Base-by-base conservation (phyloP, 2,888 invertebrate species). In the Tenthredo livida region DNA sequence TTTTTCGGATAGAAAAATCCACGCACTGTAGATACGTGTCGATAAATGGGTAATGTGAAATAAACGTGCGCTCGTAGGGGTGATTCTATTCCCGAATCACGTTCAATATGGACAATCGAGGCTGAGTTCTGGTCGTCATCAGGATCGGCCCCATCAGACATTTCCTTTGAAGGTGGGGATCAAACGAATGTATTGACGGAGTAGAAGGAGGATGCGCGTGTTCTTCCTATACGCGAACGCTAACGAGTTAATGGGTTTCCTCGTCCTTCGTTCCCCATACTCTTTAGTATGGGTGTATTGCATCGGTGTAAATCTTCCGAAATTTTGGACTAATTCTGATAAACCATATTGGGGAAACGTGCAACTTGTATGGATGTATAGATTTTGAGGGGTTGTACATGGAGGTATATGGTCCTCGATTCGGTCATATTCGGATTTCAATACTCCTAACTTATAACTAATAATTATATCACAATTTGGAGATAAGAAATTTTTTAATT, bases 231-330 rank as follows among this genome's bases (percentile, higher is more conserved):
- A 40, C 58, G 80, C 58, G 33, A 61, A 80, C 80, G 61, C 61
- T 80, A 80, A 80, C 80, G 80, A 80, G 80, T 61, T 80, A 80
- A 80, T 80, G 61, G 80, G 80, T 80, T 80, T 61, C 61, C 40
- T n/a, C 58, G 25, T 40, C 25, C 58, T 40, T 54, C 37, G 3
- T 73, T 40, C 10, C 50, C 21, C 40, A 21, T 61, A 40, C 21
- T 6, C 61, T 77, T 17, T 47, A 33, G n/a, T 70, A 29, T 6
- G 61, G 15, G 37, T 15, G 9, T 61, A 80, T 80, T 80, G 80
- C 80, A 40, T 61, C 61, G 12, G 80, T 40, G 40, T 40, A 40
- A 61, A 80, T 80, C 61, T 61, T 80, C 10, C 5, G 25, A 33
- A 78, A 61, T 21, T 80, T 61, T 10, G 37, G n/a, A 54, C 33